Evolutionary conservation across 92 coral and sea anemone genomes (phyloP).

Genomic region (Bergia puertoricense): DNA sequence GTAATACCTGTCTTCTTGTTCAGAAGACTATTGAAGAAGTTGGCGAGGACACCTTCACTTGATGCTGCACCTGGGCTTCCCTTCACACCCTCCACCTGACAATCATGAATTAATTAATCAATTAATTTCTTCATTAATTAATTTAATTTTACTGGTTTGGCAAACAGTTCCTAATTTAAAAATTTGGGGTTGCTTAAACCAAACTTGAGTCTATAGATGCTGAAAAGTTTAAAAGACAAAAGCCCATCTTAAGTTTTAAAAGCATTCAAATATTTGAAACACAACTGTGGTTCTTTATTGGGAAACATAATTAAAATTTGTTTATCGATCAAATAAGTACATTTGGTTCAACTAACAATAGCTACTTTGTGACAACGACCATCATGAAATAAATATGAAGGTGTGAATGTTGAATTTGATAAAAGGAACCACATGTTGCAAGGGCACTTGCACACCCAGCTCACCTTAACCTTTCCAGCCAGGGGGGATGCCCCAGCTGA

Average conservation of each 20-base stretch:
- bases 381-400: no score
- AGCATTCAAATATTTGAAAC: no score
- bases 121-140: no score
- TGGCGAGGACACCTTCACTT: conserved; percentile 98
- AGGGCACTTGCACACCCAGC: not conserved
- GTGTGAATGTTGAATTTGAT: not conserved
- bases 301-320: no score
- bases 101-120: not conserved
- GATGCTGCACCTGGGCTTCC: conserved; percentile 71
- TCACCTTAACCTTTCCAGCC: conserved; percentile 86
- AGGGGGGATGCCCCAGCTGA: conserved; percentile 74
- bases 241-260: no score
- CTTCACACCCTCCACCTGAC: conserved; percentile 86
- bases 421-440: not conserved
- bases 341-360: not conserved
- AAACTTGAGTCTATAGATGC: no score
- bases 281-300: no score
- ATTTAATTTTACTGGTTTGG: no score
- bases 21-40: conserved; percentile 95
- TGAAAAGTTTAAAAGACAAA: no score
- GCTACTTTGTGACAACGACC: not conserved
- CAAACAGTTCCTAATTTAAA: no score
- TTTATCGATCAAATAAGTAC: not conserved
- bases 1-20: conserved; percentile 84
- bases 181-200: no score